A percentile compares a stretch with the other conserved stretches of the same genome.
Evolutionary conservation across 2,113 vertebrate genomes (phyloP).

Genomic region (Polypterus bichir): DNA sequence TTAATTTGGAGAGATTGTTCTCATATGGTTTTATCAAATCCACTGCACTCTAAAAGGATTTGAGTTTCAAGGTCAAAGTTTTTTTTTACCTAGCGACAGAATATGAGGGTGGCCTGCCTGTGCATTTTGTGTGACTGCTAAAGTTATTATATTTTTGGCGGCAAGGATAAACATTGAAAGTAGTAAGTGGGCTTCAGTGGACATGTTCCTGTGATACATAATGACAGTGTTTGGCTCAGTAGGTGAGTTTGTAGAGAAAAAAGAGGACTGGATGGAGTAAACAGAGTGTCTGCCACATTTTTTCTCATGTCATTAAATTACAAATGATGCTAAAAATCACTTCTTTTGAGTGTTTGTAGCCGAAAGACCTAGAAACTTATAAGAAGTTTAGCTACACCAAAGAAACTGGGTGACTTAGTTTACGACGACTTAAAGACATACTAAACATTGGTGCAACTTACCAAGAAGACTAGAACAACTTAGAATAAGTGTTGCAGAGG

Average conservation of each 20-base stretch:
- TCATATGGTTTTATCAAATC: too few species aligned
- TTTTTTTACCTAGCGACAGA: too few species aligned
- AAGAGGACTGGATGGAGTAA: slow-evolving; percentile 10
- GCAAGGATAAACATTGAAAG: too few species aligned
- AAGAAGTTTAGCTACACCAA: background rate
- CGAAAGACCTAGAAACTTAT: slow-evolving; percentile 7
- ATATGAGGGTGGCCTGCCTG: too few species aligned
- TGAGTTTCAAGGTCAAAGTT: too few species aligned
- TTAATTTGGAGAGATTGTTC: too few species aligned
- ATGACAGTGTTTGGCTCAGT: slow-evolving; percentile 7
- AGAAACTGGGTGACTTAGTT: background rate
- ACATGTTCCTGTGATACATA: too few species aligned
- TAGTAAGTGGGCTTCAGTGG: too few species aligned
- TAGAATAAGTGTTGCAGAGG: slow-evolving; percentile 12
- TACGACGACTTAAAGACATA: slow-evolving; percentile 1
- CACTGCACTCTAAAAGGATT: too few species aligned
- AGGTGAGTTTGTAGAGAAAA: slow-evolving; percentile 5
- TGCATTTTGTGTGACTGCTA: too few species aligned
- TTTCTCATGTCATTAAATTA: slow-evolving; percentile 7
- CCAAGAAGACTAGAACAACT: background rate
- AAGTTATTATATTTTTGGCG: too few species aligned
- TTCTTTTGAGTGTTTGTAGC: slow-evolving; percentile 13
- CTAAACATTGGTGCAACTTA: slow-evolving; percentile 8
- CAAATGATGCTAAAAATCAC: background rate
- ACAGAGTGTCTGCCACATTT: slow-evolving; percentile 15